phyloP scores from a whole-genome alignment of 1,140 invertebrate genomes.

The Drosophila willistoni region DNA sequence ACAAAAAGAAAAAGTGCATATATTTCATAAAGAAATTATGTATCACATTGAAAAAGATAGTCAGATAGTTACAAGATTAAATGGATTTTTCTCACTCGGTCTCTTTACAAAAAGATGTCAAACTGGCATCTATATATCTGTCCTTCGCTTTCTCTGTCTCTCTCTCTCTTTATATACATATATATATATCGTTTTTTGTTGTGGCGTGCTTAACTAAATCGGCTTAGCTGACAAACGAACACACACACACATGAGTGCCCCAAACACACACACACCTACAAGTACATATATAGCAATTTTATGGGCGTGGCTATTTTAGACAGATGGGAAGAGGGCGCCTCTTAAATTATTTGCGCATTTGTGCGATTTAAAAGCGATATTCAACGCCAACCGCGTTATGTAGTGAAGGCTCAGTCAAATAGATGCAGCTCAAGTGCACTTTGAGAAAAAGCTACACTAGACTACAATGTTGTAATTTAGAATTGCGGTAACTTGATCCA shows the following conservation, averaged over 20 bases:
- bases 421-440: conserved; percentile 22
- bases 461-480: too few relatives aligned
- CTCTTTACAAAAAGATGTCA: not conserved
- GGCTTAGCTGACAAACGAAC: conserved; percentile 43
- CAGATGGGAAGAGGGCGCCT: conserved; percentile 7
- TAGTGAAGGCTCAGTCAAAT: conserved; percentile 8
- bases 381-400: conserved; percentile 47
- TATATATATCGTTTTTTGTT: conserved; percentile 27
- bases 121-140: conserved; percentile 7
- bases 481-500: too few relatives aligned
- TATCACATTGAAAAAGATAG: too few relatives aligned
- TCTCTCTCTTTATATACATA: not conserved
- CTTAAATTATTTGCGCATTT: conserved; percentile 74
- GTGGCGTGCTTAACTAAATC: conserved; percentile 47
- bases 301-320: conserved; percentile 37
- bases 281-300: not conserved
- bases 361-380: conserved; percentile 65
- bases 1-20: not conserved
- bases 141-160: not conserved
- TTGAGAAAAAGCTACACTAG: conserved; percentile 5
- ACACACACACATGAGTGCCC: not conserved
- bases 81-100: not conserved
- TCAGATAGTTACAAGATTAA: too few relatives aligned
- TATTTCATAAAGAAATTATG: too few relatives aligned
- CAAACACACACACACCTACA: not conserved